Conservation (phyloP, 2,113 vertebrate species). For the Actinemys pallida region DNA sequence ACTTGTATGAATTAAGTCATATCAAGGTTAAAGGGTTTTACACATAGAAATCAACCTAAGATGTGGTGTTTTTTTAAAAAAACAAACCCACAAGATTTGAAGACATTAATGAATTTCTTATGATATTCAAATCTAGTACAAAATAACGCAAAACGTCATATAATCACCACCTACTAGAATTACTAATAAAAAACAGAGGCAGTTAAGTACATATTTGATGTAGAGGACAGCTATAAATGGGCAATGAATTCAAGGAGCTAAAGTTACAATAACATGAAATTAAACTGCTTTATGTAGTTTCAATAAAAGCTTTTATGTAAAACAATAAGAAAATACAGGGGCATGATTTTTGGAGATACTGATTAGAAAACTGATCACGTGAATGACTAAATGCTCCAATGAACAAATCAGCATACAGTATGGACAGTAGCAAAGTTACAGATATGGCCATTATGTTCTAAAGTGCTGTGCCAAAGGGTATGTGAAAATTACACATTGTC, state of each 20-base stretch:
- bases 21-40: neutral
- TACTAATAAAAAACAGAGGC: too few relatives aligned
- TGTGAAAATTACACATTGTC: neutral
- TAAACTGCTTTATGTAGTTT: neutral
- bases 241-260: too few relatives aligned
- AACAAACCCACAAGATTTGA: too few relatives aligned
- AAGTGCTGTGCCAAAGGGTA: neutral
- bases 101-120: too few relatives aligned
- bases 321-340: neutral
- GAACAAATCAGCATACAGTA: constrained; percentile 25
- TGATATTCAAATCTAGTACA: neutral
- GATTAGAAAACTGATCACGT: constrained; percentile 23
- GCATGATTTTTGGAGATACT: neutral
- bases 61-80: neutral
- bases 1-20: neutral
- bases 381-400: neutral
- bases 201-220: too few relatives aligned
- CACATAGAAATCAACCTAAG: neutral
- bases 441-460: neutral
- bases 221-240: too few relatives aligned
- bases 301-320: neutral
- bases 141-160: neutral
- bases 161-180: neutral
- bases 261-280: neutral
- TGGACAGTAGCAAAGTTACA: neutral